A percentile compares a stretch with the other conserved stretches of the same genome.
These are phyloP conservation scores for Hoplodrina blanda DNA, from an alignment of 2,888 invertebrate species.

Conservation along the genomic window DNA sequence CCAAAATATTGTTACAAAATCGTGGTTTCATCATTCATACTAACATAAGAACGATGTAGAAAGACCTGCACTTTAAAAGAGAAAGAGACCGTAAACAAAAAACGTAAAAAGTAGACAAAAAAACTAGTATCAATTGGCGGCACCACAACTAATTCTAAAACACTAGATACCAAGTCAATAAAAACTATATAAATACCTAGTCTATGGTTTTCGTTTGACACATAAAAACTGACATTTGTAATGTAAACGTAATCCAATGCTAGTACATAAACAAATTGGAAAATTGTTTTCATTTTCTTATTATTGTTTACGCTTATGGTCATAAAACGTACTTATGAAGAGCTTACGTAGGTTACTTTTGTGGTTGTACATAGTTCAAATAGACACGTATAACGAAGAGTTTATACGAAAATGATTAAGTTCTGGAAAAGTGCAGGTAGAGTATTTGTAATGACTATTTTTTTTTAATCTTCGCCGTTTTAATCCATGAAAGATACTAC, in stretches of 20 bases:
- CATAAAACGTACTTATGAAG: constrained; percentile 73
- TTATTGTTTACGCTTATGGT: constrained; percentile 78
- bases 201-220: constrained; percentile 21
- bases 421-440: constrained; percentile 94
- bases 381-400: constrained; percentile 62
- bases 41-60: too few species aligned
- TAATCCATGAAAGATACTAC: constrained; percentile 8
- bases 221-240: constrained; percentile 52
- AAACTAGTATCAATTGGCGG: too few species aligned
- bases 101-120: neutral
- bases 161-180: constrained; percentile 12
- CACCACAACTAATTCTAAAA: neutral
- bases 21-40: too few species aligned
- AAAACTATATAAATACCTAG: neutral
- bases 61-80: too few species aligned
- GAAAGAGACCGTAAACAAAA: too few species aligned
- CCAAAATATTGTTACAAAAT: too few species aligned
- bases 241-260: constrained; percentile 64
- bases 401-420: constrained; percentile 91
- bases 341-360: constrained; percentile 68
- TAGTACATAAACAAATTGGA: constrained; percentile 66
- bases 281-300: constrained; percentile 75
- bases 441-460: constrained; percentile 34
- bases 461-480: constrained; percentile 24
- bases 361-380: constrained; percentile 59